These are phyloP conservation scores for Amphiprion clarkii DNA, from an alignment of 2,797 vertebrate genomes.

Conservation along the genomic window DNA sequence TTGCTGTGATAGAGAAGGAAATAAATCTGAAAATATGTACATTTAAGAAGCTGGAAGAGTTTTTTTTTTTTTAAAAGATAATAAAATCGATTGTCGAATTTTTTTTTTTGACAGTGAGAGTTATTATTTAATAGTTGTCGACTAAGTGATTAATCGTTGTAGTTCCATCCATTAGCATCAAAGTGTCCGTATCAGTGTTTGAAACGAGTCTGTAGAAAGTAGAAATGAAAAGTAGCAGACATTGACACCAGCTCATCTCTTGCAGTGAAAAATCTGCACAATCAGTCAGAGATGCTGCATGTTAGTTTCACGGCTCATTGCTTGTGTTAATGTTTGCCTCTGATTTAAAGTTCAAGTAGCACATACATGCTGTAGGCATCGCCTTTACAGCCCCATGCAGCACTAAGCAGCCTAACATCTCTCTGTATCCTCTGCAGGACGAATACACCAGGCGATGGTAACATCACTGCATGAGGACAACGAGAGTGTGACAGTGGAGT, in stretches of 20 bases:
- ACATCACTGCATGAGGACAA: constrained; percentile 97
- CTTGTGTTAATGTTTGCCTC: constrained; percentile 1
- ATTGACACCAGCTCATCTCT: too few species aligned
- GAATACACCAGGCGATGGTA: constrained; percentile 99
- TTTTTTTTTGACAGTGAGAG: too few species aligned
- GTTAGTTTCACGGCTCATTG: not conserved
- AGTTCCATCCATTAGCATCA: constrained; percentile 5
- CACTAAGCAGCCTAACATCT: constrained; percentile 22
- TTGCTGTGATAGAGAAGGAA: too few species aligned
- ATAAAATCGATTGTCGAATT: too few species aligned
- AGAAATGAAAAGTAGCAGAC: not conserved
- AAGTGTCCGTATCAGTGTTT: not conserved
- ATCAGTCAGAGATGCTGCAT: not conserved
- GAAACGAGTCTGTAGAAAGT: not conserved
- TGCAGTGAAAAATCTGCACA: not conserved
- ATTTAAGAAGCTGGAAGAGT: too few species aligned
- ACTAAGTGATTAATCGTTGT: too few species aligned
- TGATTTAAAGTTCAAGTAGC: constrained; percentile 7
- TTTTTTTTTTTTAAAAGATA: too few species aligned
- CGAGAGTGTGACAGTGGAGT: constrained; percentile 97
- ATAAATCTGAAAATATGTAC: too few species aligned
- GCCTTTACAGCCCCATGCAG: constrained; percentile 10
- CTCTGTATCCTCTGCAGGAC: constrained; percentile 81
- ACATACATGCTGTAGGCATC: not conserved
- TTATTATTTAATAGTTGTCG: too few species aligned